Base-by-base conservation (phyloP, 1,140 invertebrate genomes). In the Maniola jurtina region DNA sequence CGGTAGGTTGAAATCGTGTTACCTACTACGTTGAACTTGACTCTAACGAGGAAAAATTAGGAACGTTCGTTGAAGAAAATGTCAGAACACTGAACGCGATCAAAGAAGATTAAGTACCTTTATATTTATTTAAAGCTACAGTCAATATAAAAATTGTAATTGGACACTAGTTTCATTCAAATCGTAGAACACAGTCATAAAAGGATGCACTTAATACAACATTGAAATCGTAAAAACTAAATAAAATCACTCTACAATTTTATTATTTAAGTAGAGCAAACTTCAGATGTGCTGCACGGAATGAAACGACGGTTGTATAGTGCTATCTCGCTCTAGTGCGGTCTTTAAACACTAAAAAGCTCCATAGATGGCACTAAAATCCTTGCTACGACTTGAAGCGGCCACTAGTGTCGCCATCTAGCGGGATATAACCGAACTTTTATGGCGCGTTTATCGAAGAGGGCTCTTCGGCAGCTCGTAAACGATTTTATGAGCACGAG, bases 351-450 rank as follows among this genome's bases (percentile, higher is more conserved):
- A 80, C 80, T 88, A 84, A 91, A 89, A 84, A 79, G 82, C 85
- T 89, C 78, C 80, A 89, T 88, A 91, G 88, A 91, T 91, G 88
- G 88, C 88, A 89, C 75, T 89, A 83, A 88, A 89, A 88, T 86
- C 86, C 82, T 77, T 75, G 79, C 77, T 81, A 84, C 76, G 76
- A 81, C 78, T 86, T 86, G 70, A 89, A 90, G 79, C 80, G 79
- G 76, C 85, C 78, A 89, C 87, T 91, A 89, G 75, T 84, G 81
- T 85, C 85, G 88, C 86, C 88, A 91, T 89, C 88, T 91, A 91
- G 81, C 79, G 73, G 73, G 68, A 78, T 79, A 83, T 89, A 89
- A 89, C 84, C 77, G 81, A 89, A 90, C 88, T 90, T 90, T 90
- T 90, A 90, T 83, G 78, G 87, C 81, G 80, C 86, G 83, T 88